phyloP scores from a whole-genome alignment of 2,888 invertebrate species.

The Leucophenga maculata region DNA sequence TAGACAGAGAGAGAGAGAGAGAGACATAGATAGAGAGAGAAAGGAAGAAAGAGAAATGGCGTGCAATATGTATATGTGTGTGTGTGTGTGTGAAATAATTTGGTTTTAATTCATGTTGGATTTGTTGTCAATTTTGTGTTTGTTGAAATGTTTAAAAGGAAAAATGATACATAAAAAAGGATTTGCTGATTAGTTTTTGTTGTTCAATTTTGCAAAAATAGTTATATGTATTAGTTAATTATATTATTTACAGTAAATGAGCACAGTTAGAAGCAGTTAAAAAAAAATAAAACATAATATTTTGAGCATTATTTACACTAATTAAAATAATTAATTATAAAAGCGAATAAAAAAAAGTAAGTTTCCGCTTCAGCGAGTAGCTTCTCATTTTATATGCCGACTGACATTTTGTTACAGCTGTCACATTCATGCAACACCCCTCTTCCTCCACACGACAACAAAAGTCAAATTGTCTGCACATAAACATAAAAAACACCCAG shows the following conservation, averaged over 20 bases:
- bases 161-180: background rate
- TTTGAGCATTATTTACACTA: background rate
- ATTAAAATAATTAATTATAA: background rate
- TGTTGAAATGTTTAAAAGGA: constrained; percentile 10
- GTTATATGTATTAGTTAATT: constrained; percentile 40
- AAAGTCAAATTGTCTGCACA: background rate
- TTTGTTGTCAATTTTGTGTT: constrained; percentile 27
- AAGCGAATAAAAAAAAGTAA: background rate
- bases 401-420: no score
- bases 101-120: background rate
- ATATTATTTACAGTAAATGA: background rate
- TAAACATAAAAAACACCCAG: background rate
- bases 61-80: constrained; percentile 29
- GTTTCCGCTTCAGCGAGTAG: background rate
- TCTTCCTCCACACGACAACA: background rate
- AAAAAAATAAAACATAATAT: background rate
- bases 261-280: background rate
- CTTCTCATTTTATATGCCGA: background rate
- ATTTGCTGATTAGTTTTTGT: constrained; percentile 51
- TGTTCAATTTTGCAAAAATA: constrained; percentile 37
- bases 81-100: constrained; percentile 32
- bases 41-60: constrained; percentile 29
- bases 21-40: constrained; percentile 18
- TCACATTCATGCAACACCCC: no score
- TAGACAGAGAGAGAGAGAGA: constrained; percentile 24